Base-by-base conservation (phyloP, 1,140 invertebrate species). In the Sinella curviseta region DNA sequence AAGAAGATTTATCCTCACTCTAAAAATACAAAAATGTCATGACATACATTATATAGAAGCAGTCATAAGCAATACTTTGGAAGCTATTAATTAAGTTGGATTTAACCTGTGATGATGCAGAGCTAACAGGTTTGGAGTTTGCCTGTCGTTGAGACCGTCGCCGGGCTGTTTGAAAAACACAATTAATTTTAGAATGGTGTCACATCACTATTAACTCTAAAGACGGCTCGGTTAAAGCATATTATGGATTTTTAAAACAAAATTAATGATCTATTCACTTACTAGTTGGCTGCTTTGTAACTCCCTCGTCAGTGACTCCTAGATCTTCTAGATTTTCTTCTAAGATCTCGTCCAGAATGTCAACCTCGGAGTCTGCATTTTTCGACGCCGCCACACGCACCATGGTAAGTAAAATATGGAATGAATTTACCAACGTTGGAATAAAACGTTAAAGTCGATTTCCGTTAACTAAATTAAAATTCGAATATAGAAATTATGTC, bases 271-370 rank as follows among this genome's bases (percentile, higher is more conserved):
- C 24, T 12, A 12, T 33, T 20, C 14, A 54, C 74, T 39, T 75
- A 75, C 74, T 75, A n/a, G 3, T 75, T 12, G 35, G 14, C 36
- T 75, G 17, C 3, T 57, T 60, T 3, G 8, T 26, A 4, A 33
- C 75, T 60, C 30, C 54, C 17, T 82, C 77, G 34, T 78, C 81
- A 55, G 39, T 75, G 34, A 67, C 78, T 77, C 81, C 81, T 28
- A 82, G 67, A 67, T 82, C 81, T 31, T 82, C 81, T 31, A 82
- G 60, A 60, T 82, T 78, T 34, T 77, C 81, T 79, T 78, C 76
- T 34, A 82, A 35, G 48, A 82, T 77, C 55, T 82, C 81, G 33
- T 79, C 81, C 30, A 82, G 54, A 28, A 82, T 82, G 48, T 82
- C 79, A 30, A 82, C 77, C 26, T 77, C 81, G 20, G 74, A 75